phyloP scores from a whole-genome alignment of 2,797 vertebrate genomes.

The Pipistrellus pipistrellus region DNA sequence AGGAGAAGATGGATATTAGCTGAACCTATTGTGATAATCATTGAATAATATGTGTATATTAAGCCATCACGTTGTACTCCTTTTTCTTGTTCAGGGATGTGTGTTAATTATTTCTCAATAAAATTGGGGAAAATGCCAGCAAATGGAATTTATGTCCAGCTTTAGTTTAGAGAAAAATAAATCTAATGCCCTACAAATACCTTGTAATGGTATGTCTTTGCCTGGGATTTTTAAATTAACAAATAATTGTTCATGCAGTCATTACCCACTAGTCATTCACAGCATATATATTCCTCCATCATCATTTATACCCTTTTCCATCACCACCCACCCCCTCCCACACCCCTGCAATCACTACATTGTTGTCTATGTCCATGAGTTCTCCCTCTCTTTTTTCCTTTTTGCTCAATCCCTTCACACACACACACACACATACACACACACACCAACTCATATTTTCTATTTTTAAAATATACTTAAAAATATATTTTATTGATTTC shows the following conservation, averaged over 20 bases:
- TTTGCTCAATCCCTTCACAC: no score
- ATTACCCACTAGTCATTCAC: background rate
- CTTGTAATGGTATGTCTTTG: constrained; percentile 46
- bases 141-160: constrained; percentile 59
- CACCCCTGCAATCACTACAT: no score
- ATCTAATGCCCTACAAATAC: background rate
- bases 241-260: constrained; percentile 42
- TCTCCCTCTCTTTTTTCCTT: no score
- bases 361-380: no score
- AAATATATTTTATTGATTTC: no score
- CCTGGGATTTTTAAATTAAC: constrained; percentile 65
- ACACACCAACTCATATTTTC: no score
- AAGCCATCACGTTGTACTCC: background rate
- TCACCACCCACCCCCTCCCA: no score
- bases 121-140: background rate
- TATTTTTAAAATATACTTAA: no score
- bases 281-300: background rate
- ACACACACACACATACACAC: no score
- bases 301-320: no score
- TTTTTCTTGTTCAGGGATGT: background rate
- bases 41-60: background rate
- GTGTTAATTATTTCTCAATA: background rate
- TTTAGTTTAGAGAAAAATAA: constrained; percentile 54
- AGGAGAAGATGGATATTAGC: background rate
- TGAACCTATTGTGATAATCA: background rate